phyloP scores from a whole-genome alignment of 2,797 vertebrate genomes.

The Arrhamphus sclerolepis region DNA sequence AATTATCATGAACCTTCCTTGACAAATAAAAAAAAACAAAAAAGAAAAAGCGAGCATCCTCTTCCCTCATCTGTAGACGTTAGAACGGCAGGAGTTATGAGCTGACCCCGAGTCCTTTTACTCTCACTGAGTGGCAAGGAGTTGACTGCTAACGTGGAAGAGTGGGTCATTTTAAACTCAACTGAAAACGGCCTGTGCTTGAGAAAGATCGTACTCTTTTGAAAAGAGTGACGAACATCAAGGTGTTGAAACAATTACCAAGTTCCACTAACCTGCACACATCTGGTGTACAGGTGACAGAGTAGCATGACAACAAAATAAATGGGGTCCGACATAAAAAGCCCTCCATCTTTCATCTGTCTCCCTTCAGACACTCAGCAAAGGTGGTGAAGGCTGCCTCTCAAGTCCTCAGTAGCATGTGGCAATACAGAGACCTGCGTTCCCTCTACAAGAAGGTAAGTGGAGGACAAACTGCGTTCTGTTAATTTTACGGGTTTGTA shows the following conservation, averaged over 20 bases:
- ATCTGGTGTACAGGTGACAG: slow-evolving; percentile 16
- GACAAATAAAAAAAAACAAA: slow-evolving; percentile 40
- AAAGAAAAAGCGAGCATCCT: slow-evolving; percentile 18
- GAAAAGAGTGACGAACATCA: slow-evolving; percentile 50
- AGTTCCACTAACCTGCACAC: slow-evolving; percentile 22
- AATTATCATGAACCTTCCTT: background rate
- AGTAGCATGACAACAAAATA: slow-evolving; percentile 30
- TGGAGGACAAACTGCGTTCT: background rate
- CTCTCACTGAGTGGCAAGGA: slow-evolving; percentile 53
- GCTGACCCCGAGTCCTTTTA: slow-evolving; percentile 55
- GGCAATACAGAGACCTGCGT: slow-evolving; percentile 99
- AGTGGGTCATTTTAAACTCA: slow-evolving; percentile 69
- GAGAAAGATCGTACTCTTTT: slow-evolving; percentile 43
- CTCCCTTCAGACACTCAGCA: slow-evolving; percentile 89
- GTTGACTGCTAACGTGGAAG: slow-evolving; percentile 62
- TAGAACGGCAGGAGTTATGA: slow-evolving; percentile 33
- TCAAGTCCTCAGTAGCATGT: slow-evolving; percentile 99
- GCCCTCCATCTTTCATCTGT: slow-evolving; percentile 29
- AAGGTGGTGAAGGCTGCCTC: slow-evolving; percentile 99
- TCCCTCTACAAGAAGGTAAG: slow-evolving; percentile 99
- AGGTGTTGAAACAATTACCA: slow-evolving; percentile 35
- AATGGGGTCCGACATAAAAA: slow-evolving; percentile 34
- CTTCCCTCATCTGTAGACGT: slow-evolving; percentile 18
- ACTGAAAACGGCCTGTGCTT: slow-evolving; percentile 46
- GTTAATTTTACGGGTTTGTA: background rate